phyloP scores from a whole-genome alignment of 37 sponge, comb jelly and placozoan genomes.

The Aplysina aerophoba region DNA sequence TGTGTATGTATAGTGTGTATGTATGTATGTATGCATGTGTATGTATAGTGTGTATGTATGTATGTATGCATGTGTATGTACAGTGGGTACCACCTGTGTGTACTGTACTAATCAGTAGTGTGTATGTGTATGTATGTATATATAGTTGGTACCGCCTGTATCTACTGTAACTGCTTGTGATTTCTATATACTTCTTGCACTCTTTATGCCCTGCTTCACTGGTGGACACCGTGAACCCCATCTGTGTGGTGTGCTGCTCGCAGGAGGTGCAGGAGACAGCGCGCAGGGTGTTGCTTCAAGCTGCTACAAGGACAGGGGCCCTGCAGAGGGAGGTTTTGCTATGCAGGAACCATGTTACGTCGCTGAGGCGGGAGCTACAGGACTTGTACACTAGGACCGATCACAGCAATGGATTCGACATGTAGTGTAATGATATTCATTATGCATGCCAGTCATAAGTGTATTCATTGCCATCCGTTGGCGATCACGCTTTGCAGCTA shows the following conservation, averaged over 20 bases:
- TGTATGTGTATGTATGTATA: too few relatives aligned
- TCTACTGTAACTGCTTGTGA: too few relatives aligned
- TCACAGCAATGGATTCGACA: background rate
- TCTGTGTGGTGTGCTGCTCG: too few relatives aligned
- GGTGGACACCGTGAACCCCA: too few relatives aligned
- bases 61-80: background rate
- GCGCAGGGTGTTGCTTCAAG: background rate
- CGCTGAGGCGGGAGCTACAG: constrained; percentile 16
- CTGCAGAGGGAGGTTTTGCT: background rate
- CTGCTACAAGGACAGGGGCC: background rate
- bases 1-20: background rate
- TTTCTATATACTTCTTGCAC: too few relatives aligned
- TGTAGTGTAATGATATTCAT: too few relatives aligned
- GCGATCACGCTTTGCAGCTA: too few relatives aligned
- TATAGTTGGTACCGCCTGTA: too few relatives aligned
- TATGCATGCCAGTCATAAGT: too few relatives aligned
- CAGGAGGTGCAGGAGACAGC: constrained; percentile 8
- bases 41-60: background rate
- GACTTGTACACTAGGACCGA: constrained; percentile 17
- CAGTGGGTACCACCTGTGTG: background rate
- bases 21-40: background rate
- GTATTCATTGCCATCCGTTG: too few relatives aligned
- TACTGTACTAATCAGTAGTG: too few relatives aligned
- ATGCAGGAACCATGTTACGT: background rate
- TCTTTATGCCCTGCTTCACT: too few relatives aligned